phyloP scores from a whole-genome alignment of 2,797 vertebrate species.

The Chelon labrosus region DNA sequence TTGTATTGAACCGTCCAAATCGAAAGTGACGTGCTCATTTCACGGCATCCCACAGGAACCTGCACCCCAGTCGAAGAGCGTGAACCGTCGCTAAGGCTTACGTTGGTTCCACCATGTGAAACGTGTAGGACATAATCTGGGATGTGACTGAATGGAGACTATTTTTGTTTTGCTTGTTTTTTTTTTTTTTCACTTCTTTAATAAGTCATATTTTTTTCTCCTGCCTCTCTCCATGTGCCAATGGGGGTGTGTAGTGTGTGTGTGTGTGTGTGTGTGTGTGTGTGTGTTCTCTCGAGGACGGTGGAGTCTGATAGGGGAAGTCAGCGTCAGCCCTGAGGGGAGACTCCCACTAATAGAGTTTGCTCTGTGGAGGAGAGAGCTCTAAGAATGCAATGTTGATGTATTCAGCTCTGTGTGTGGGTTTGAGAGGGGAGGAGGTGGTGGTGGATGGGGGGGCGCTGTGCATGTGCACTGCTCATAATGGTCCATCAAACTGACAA shows the following conservation, averaged over 20 bases:
- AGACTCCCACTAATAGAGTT: constrained; percentile 64
- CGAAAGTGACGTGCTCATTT: constrained; percentile 10
- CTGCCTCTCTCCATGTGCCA: constrained; percentile 11
- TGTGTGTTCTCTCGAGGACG: constrained; percentile 47
- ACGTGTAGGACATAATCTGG: not conserved
- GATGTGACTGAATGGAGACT: not conserved
- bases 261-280: constrained; percentile 18
- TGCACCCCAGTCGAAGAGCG: constrained; percentile 14
- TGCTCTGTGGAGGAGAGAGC: constrained; percentile 58
- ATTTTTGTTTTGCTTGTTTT: not conserved
- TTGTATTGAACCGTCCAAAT: not conserved
- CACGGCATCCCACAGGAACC: constrained; percentile 17
- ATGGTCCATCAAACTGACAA: constrained; percentile 18
- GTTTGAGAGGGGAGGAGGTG: not conserved
- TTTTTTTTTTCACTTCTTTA: constrained; percentile 1
- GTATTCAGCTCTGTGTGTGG: constrained; percentile 28
- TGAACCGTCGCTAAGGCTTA: constrained; percentile 3
- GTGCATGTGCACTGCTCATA: constrained; percentile 5
- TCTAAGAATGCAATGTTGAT: constrained; percentile 41
- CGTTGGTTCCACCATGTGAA: constrained; percentile 1
- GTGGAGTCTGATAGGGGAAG: constrained; percentile 74
- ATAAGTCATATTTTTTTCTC: constrained; percentile 9
- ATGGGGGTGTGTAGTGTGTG: not conserved
- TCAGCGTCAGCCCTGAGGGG: constrained; percentile 71
- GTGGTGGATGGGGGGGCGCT: constrained; percentile 4